These are phyloP conservation scores for Himalopsyche phryganea DNA, from an alignment of 1,140 invertebrate species.

Conservation along the genomic window DNA sequence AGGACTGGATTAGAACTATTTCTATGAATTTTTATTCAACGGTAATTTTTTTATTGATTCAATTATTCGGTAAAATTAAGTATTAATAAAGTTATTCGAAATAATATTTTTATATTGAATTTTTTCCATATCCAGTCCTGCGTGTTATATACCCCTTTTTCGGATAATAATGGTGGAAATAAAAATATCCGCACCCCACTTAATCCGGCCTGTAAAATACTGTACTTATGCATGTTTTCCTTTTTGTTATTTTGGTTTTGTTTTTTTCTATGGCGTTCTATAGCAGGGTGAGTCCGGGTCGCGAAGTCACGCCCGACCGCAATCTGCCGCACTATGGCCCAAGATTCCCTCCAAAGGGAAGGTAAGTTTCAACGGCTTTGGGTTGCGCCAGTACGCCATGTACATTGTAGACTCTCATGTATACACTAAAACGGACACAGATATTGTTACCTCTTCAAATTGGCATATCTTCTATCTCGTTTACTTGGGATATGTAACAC, in stretches of 20 bases:
- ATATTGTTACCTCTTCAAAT: conserved; percentile 4
- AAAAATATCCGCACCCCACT: neutral
- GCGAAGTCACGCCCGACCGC: conserved; percentile 72
- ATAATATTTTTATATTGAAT: no score
- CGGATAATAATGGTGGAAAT: no score
- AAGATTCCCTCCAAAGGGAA: conserved; percentile 75
- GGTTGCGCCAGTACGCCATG: conserved; percentile 2
- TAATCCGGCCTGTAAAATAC: neutral
- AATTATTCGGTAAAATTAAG: no score
- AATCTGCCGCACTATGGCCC: conserved; percentile 82
- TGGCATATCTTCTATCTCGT: conserved; percentile 1
- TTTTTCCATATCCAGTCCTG: no score
- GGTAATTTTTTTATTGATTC: no score
- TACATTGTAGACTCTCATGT: neutral
- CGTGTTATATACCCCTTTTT: no score
- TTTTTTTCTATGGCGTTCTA: conserved; percentile 39
- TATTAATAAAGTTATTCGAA: no score
- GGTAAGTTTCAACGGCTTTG: conserved; percentile 48
- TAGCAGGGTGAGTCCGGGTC: conserved; percentile 79
- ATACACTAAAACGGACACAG: no score
- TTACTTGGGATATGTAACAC: neutral
- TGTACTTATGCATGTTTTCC: conserved; percentile 21
- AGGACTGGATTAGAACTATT: no score
- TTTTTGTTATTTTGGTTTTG: conserved; percentile 28
- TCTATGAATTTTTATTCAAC: no score